A percentile compares a stretch with the other conserved stretches of the same genome.
Conservation (phyloP, 2,113 vertebrate species). For the Sisor rabdophorus region DNA sequence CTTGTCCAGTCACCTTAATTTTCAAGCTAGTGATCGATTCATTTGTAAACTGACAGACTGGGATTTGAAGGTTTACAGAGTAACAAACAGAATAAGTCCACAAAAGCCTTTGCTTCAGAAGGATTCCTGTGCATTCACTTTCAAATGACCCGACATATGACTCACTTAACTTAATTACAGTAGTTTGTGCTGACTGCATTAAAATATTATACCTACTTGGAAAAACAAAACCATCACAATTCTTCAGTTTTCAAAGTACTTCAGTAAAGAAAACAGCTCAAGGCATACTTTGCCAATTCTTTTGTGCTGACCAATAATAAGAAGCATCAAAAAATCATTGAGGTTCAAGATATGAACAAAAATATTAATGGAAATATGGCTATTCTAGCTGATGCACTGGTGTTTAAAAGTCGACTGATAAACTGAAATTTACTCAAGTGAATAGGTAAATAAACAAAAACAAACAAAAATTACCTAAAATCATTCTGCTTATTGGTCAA, state of each 20-base stretch:
- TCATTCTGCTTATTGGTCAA: constrained; percentile 75
- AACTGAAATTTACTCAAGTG: neutral
- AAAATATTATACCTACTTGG: constrained; percentile 21
- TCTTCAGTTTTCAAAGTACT: constrained; percentile 27
- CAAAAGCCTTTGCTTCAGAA: constrained; percentile 47
- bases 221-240: constrained; percentile 24
- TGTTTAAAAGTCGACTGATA: constrained; percentile 8
- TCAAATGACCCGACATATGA: constrained; percentile 47
- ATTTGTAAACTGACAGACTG: constrained; percentile 61
- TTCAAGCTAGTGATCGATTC: constrained; percentile 60
- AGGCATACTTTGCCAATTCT: constrained; percentile 24
- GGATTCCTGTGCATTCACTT: constrained; percentile 51
- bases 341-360: constrained; percentile 26
- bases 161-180: constrained; percentile 32
- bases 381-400: neutral
- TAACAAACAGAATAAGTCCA: constrained; percentile 34
- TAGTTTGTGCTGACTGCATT: constrained; percentile 43
- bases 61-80: constrained; percentile 36
- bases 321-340: constrained; percentile 13
- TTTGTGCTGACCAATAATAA: constrained; percentile 24
- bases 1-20: constrained; percentile 54
- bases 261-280: constrained; percentile 19
- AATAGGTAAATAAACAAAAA: constrained; percentile 20
- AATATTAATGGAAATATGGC: neutral
- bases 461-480: constrained; percentile 54